Percentiles rank a stretch among this genome's conserved stretches.
phyloP scores from a whole-genome alignment of 2,888 invertebrate genomes.

The Crossocerus cetratus region DNA sequence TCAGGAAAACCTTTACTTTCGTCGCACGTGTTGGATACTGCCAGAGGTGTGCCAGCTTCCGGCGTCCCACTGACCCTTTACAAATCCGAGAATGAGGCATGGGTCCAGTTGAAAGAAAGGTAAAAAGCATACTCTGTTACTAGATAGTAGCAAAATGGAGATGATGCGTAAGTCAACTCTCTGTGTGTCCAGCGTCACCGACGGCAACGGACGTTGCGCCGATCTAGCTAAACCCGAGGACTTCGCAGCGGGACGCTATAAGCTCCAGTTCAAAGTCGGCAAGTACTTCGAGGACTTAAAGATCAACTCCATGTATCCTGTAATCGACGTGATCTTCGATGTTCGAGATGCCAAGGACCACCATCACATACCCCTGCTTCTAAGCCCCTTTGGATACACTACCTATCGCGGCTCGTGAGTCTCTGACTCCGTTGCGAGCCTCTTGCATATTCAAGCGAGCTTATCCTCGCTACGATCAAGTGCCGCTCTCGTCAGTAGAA shows the following conservation, averaged over 20 bases:
- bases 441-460: slow-evolving; percentile 13
- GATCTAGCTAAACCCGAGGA: slow-evolving; percentile 79
- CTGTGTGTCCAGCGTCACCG: background rate
- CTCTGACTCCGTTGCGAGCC: slow-evolving; percentile 10
- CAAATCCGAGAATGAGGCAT: slow-evolving; percentile 80
- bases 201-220: slow-evolving; percentile 80
- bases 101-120: slow-evolving; percentile 76
- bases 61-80: slow-evolving; percentile 82
- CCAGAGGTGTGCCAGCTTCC: slow-evolving; percentile 81
- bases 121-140: slow-evolving; percentile 47
- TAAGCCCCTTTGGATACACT: slow-evolving; percentile 86
- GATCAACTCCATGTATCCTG: slow-evolving; percentile 83
- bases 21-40: slow-evolving; percentile 85
- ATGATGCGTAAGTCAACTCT: slow-evolving; percentile 5
- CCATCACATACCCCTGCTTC: slow-evolving; percentile 86
- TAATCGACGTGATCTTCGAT: slow-evolving; percentile 85
- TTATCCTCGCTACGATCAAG: background rate
- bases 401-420: slow-evolving; percentile 84
- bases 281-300: slow-evolving; percentile 81
- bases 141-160: background rate
- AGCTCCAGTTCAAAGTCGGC: slow-evolving; percentile 83
- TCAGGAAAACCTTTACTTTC: slow-evolving; percentile 62
- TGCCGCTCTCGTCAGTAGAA: slow-evolving; percentile 13
- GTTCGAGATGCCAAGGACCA: slow-evolving; percentile 80
- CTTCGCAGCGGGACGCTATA: slow-evolving; percentile 83